Percentiles rank a stretch among this genome's conserved stretches.
Conservation (phyloP, 2,888 invertebrate species). For the Syrista parreyssii region DNA sequence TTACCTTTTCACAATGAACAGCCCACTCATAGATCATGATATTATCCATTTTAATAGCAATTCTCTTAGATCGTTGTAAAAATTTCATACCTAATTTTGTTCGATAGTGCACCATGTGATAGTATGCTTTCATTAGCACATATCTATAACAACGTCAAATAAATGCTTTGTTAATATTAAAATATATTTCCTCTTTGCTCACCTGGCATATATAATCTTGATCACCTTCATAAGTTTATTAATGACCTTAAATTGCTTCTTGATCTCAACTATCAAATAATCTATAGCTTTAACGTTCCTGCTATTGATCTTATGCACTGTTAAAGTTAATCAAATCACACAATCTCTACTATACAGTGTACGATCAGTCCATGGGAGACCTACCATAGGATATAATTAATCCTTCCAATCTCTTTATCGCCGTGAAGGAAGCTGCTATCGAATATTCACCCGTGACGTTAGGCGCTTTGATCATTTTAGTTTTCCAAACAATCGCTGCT, state of each 20-base stretch:
- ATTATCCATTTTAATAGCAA: conserved; percentile 63
- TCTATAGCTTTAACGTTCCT: conserved; percentile 44
- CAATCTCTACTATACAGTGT: background rate
- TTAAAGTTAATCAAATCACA: conserved; percentile 4
- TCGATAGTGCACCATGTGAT: conserved; percentile 66
- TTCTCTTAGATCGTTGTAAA: conserved; percentile 63
- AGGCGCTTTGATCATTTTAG: conserved; percentile 62
- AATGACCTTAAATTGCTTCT: conserved; percentile 47
- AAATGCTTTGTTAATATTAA: too few relatives aligned
- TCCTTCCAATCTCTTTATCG: conserved; percentile 70
- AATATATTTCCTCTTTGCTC: too few relatives aligned
- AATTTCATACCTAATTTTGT: conserved; percentile 61
- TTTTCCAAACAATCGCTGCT: conserved; percentile 69
- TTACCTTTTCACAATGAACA: conserved; percentile 59
- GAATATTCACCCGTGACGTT: conserved; percentile 52
- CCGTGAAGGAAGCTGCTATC: conserved; percentile 65
- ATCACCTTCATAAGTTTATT: conserved; percentile 46
- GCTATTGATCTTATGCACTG: conserved; percentile 50
- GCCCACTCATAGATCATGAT: conserved; percentile 67
- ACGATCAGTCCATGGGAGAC: background rate
- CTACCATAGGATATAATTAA: conserved; percentile 69
- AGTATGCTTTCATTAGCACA: conserved; percentile 69
- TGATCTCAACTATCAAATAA: conserved; percentile 50
- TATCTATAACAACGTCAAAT: conserved; percentile 62
- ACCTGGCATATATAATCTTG: conserved; percentile 50